These are phyloP conservation scores for Oeneis ivallda DNA, from an alignment of 2,888 invertebrate genomes.

Conservation along the genomic window DNA sequence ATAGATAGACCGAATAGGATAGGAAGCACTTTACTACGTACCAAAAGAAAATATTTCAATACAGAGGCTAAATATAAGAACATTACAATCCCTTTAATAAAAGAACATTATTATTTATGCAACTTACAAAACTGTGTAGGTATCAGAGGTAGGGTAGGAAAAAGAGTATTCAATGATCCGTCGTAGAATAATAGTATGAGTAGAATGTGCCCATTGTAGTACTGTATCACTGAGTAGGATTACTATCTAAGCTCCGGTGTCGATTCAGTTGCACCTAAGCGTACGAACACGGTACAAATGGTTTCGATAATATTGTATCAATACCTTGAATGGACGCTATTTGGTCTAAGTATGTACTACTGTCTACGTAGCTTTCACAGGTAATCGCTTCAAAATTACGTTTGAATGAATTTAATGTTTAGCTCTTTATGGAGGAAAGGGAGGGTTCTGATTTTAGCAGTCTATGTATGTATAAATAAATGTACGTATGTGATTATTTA, in stretches of 20 bases:
- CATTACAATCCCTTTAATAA: no score
- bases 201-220: conserved; percentile 35
- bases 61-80: no score
- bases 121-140: not conserved
- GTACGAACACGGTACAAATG: conserved; percentile 42
- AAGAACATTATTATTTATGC: no score
- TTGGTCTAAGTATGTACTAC: conserved; percentile 35
- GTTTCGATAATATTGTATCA: conserved; percentile 41
- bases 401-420: no score
- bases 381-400: conserved; percentile 12
- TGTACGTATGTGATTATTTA: no score
- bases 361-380: conserved; percentile 29
- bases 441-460: no score
- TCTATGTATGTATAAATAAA: no score
- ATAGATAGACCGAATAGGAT: no score
- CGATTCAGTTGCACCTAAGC: conserved; percentile 42
- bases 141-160: no score
- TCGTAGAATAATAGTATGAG: conserved; percentile 30
- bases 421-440: no score
- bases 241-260: conserved; percentile 41
- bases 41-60: no score
- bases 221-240: conserved; percentile 36
- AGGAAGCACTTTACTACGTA: no score
- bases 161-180: conserved; percentile 12
- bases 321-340: conserved; percentile 39